Conservation (phyloP, 2,113 vertebrate species). For the Zosterops hypoxanthus region DNA sequence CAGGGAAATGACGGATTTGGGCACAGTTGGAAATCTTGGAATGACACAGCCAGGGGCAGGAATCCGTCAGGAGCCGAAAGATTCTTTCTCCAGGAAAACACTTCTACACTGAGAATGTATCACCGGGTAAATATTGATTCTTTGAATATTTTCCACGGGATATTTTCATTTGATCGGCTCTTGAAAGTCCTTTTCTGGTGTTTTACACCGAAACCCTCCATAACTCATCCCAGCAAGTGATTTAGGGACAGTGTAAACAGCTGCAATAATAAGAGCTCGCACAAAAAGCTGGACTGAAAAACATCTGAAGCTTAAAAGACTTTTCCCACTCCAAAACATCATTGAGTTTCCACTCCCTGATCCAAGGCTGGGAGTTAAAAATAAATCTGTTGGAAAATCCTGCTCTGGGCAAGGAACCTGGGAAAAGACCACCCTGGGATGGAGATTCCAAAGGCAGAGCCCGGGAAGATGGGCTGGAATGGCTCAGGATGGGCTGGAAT, state of each 20-base stretch:
- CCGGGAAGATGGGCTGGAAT: background rate
- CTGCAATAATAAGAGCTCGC: background rate
- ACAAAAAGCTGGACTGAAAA: constrained; percentile 29
- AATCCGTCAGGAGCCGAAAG: background rate
- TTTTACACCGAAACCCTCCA: background rate
- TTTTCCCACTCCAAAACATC: background rate
- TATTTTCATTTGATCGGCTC: background rate
- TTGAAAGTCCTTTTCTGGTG: background rate
- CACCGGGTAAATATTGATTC: background rate
- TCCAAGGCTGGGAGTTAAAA: constrained; percentile 18
- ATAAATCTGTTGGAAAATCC: background rate
- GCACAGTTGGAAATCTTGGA: accelerated
- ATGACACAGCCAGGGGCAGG: background rate
- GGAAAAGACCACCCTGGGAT: background rate
- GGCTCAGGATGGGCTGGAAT: background rate
- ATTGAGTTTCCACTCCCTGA: background rate
- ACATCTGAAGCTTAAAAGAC: background rate
- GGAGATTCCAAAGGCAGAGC: background rate
- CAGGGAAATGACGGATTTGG: too few relatives aligned
- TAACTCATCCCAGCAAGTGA: background rate
- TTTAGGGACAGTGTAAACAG: background rate
- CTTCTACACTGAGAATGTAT: background rate
- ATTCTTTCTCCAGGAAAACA: background rate
- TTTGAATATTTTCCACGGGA: background rate
- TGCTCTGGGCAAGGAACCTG: background rate